Evolutionary conservation across 2,888 invertebrate species (phyloP).

Genomic region (Stenotaenia linearis): DNA sequence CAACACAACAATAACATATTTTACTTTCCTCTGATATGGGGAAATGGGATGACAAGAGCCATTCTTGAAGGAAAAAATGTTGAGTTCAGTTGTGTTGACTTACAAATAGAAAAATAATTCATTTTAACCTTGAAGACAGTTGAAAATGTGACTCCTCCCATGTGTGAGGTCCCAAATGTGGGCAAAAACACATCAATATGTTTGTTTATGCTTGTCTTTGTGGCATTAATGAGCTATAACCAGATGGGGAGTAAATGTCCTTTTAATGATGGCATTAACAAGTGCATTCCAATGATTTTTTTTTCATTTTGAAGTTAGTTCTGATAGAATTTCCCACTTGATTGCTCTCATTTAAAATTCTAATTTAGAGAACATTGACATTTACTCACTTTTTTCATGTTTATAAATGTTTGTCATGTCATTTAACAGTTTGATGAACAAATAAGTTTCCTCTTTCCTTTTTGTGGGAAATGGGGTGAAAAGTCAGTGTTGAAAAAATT

Average conservation of each 20-base stretch:
- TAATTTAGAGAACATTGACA: not conserved
- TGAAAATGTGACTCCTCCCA: not conserved
- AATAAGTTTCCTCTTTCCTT: no score
- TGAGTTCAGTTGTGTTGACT: not conserved
- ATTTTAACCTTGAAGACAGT: not conserved
- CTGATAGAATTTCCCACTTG: no score
- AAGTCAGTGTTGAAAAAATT: no score
- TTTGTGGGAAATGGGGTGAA: no score
- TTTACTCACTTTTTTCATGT: no score
- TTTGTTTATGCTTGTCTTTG: not conserved
- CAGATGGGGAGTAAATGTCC: not conserved
- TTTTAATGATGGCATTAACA: not conserved
- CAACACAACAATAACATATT: not conserved
- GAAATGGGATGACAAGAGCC: not conserved
- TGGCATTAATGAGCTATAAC: not conserved
- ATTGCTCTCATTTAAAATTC: not conserved
- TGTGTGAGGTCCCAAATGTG: not conserved
- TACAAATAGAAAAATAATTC: not conserved
- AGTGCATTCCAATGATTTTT: not conserved
- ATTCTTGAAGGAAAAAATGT: not conserved
- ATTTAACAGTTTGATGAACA: not conserved
- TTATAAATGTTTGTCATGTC: not conserved
- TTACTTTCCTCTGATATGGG: not conserved
- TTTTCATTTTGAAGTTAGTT: no score
- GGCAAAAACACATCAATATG: not conserved